phyloP scores from a whole-genome alignment of 2,797 vertebrate species.

The Acipenser ruthenus region DNA sequence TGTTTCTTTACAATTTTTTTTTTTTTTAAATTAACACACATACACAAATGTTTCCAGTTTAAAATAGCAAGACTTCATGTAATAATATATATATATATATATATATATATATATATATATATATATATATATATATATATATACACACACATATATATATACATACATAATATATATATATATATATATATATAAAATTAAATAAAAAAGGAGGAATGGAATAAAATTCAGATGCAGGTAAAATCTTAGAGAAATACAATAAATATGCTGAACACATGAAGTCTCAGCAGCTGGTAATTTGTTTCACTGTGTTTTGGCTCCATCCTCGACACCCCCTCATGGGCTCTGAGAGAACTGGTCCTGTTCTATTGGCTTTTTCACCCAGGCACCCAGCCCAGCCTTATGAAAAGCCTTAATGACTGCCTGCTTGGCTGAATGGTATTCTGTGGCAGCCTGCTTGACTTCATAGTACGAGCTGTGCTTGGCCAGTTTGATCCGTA shows the following conservation, averaged over 20 bases:
- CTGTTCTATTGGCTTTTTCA: slow-evolving; percentile 95
- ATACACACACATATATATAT: slow-evolving; percentile 5
- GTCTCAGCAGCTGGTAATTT: slow-evolving; percentile 41
- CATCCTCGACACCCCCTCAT: slow-evolving; percentile 41
- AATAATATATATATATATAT: too few relatives aligned
- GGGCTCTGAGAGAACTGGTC: slow-evolving; percentile 88
- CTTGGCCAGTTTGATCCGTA: slow-evolving; percentile 74
- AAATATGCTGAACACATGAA: slow-evolving; percentile 40
- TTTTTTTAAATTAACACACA: slow-evolving; percentile 8
- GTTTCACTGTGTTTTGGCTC: too few relatives aligned
- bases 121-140: too few relatives aligned
- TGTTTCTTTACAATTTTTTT: slow-evolving; percentile 12
- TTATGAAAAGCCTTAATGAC: slow-evolving; percentile 93
- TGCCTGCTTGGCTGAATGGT: slow-evolving; percentile 83
- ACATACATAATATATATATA: too few relatives aligned
- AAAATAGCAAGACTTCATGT: slow-evolving; percentile 19
- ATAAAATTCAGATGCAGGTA: too few relatives aligned
- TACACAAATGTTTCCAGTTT: slow-evolving; percentile 32
- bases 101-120: too few relatives aligned
- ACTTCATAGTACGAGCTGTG: slow-evolving; percentile 85
- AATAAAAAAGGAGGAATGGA: too few relatives aligned
- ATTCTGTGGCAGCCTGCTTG: slow-evolving; percentile 84
- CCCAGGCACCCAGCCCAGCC: slow-evolving; percentile 91
- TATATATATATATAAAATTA: too few relatives aligned
- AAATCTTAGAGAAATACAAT: background rate